phyloP scores from a whole-genome alignment of 2,888 invertebrate genomes.

The Aromia moschata region DNA sequence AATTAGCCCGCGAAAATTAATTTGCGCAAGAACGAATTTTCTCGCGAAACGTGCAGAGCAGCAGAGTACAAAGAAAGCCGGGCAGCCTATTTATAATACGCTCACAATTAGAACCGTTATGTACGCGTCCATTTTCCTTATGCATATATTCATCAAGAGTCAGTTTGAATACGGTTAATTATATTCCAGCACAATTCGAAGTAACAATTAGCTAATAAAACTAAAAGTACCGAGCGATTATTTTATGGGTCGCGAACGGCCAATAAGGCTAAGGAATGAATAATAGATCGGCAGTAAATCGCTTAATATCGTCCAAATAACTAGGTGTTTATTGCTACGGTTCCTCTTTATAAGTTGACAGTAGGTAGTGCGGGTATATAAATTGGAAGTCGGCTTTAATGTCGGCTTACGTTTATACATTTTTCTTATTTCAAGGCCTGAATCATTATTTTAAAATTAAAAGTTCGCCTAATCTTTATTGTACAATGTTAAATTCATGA shows the following conservation, averaged over 20 bases:
- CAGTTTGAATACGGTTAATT: conserved; percentile 10
- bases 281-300: not conserved
- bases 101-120: conserved; percentile 1
- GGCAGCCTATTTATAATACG: not conserved
- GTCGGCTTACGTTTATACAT: too few species aligned
- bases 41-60: conserved; percentile 2
- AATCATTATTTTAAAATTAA: too few species aligned
- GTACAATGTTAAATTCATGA: too few species aligned
- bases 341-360: too few species aligned
- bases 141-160: conserved; percentile 2
- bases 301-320: too few species aligned
- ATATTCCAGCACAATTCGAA: not conserved
- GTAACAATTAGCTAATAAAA: not conserved
- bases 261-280: not conserved
- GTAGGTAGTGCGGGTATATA: too few species aligned
- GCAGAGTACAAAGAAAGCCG: too few species aligned
- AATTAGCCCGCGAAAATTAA: conserved; percentile 15
- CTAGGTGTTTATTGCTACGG: too few species aligned
- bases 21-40: conserved; percentile 22
- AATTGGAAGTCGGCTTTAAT: too few species aligned
- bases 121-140: not conserved
- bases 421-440: too few species aligned
- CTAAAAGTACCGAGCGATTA: not conserved
- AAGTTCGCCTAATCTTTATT: too few species aligned
- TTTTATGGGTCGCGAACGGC: not conserved